Base-by-base conservation (phyloP, 2,888 invertebrate species). In the Geophilus truncorum region DNA sequence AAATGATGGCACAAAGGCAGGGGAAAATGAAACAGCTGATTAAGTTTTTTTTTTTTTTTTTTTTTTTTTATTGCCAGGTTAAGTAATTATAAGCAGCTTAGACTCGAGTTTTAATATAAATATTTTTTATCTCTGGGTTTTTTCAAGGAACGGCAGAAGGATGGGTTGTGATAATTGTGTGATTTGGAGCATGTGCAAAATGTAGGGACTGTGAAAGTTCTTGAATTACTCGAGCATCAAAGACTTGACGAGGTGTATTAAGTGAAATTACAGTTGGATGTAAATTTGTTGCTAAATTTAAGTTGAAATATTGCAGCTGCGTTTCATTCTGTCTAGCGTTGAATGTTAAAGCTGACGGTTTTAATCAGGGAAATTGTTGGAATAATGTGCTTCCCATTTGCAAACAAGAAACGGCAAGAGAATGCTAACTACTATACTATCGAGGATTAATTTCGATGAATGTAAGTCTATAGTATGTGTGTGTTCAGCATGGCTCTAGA, bases 191-290 rank as follows among this genome's bases (percentile, higher is more conserved):
- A 57, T 57, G 18, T 57, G 57, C 57, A 57, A 57, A 57, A 57
- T 57, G 40, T 40, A 40, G 23, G 57, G n/a, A 23, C 23, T 57
- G 57, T 57, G 57, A 18, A 57, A 18, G 57, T 57, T 57, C 57
- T 57, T 57, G 57, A 57, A 57, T 57, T 57, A 57, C 57, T 57
- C 57, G 23, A 57, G 57, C 57, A 57, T 57, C 57, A 57, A 57
- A 57, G 57, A 57, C 18, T 57, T 57, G 57, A 57, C 57, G 57
- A 57, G 57, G 57, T 57, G 57, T 57, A 57, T 57, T 57, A 57
- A 57, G 57, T 57, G 57, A 57, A 57, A 57, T 57, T 57, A 57
- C 21, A 57, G 57, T 57, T n/a, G 57, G 57, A 21, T 57, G 57
- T 57, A 57, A 57, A 57, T 57, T 57, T 57, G 57, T 57, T 18